Conservation (phyloP, 2,113 vertebrate species). For the Charadrius vociferus region DNA sequence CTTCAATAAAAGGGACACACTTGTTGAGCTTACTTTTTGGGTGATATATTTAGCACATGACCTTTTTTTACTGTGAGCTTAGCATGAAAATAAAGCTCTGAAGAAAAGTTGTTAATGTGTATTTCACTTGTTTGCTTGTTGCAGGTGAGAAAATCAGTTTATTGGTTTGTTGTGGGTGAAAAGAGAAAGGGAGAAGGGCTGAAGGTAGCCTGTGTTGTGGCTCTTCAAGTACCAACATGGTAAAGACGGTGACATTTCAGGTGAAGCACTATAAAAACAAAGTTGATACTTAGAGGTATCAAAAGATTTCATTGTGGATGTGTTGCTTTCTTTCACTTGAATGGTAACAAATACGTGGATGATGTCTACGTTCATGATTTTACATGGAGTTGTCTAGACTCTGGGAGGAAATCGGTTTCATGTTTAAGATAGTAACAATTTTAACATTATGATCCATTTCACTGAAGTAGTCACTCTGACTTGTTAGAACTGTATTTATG, state of each 20-base stretch:
- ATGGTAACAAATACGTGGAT: background rate
- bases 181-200: background rate
- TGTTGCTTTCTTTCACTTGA: background rate
- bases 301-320: background rate
- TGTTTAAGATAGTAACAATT: background rate
- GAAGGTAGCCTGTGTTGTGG: background rate
- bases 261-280: constrained; percentile 14
- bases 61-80: background rate
- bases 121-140: background rate
- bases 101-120: background rate
- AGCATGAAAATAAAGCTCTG: background rate
- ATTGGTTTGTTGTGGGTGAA: background rate
- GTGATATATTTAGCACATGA: background rate
- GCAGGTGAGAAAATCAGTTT: constrained; percentile 16
- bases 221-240: background rate
- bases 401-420: background rate
- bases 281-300: background rate
- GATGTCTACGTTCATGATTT: background rate
- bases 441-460: background rate
- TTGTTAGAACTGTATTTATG: background rate
- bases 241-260: background rate
- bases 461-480: background rate
- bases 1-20: background rate
- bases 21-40: background rate
- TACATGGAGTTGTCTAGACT: background rate